Conservation (phyloP, 2,113 vertebrate genomes). For the Girardinichthys multiradiatus region DNA sequence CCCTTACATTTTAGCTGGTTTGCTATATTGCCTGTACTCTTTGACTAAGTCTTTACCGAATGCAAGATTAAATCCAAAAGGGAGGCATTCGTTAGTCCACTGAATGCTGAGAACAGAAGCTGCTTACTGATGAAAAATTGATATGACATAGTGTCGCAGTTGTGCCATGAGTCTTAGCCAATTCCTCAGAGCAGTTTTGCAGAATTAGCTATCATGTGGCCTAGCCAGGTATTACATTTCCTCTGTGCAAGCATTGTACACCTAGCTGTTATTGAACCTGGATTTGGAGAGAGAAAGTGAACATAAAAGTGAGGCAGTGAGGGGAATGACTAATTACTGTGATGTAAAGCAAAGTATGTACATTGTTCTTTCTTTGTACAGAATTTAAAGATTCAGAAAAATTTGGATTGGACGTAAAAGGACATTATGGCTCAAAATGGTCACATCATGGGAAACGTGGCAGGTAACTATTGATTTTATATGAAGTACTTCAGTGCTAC, state of each 20-base stretch:
- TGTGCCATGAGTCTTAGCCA: constrained; percentile 24
- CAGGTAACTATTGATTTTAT: constrained; percentile 59
- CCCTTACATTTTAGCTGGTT: neutral
- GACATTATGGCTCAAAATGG: constrained; percentile 53
- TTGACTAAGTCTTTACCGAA: neutral
- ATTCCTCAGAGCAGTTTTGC: constrained; percentile 44
- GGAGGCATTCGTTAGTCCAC: constrained; percentile 13
- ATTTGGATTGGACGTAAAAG: constrained; percentile 16
- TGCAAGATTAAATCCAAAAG: neutral
- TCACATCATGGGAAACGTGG: constrained; percentile 35
- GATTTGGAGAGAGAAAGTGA: constrained; percentile 6
- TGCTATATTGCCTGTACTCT: neutral
- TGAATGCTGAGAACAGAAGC: constrained; percentile 31
- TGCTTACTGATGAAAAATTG: constrained; percentile 64
- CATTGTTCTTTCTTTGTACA: constrained; percentile 13
- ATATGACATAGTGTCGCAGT: constrained; percentile 28
- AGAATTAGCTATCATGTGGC: constrained; percentile 54
- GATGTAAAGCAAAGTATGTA: constrained; percentile 1
- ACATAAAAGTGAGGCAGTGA: constrained; percentile 9
- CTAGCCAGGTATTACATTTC: constrained; percentile 64
- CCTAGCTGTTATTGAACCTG: constrained; percentile 43
- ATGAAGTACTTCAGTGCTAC: neutral
- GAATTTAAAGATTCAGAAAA: constrained; percentile 3
- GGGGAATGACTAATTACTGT: neutral
- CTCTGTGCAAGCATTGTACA: constrained; percentile 62